These are phyloP conservation scores for Caradrina clavipalpis DNA, from an alignment of 2,888 invertebrate species.

Conservation along the genomic window DNA sequence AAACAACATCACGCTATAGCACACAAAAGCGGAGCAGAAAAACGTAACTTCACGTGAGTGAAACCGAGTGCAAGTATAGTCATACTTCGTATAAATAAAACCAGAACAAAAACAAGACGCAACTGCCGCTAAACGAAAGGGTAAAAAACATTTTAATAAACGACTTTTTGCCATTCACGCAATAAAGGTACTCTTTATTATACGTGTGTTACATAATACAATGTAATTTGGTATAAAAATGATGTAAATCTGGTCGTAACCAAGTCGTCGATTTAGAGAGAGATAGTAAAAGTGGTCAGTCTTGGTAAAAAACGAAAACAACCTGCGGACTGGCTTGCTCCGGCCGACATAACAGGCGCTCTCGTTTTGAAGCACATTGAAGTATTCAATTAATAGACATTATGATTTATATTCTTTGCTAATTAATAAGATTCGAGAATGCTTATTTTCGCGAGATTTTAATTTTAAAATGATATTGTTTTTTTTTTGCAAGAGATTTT, in stretches of 20 bases:
- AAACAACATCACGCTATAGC: too few relatives aligned
- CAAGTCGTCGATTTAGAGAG: conserved; percentile 67
- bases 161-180: conserved; percentile 51
- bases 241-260: conserved; percentile 71
- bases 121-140: conserved; percentile 36
- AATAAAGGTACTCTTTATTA: conserved; percentile 57
- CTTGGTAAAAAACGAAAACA: conserved; percentile 68
- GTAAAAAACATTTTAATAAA: conserved; percentile 31
- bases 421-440: conserved; percentile 20
- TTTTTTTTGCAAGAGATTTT: background rate
- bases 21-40: too few relatives aligned
- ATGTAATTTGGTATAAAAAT: conserved; percentile 69
- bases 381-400: conserved; percentile 37
- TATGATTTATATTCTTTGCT: conserved; percentile 13
- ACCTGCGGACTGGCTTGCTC: conserved; percentile 54
- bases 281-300: conserved; percentile 84
- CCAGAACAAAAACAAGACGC: conserved; percentile 8
- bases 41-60: too few relatives aligned
- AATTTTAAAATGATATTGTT: background rate
- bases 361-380: conserved; percentile 41
- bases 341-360: conserved; percentile 67
- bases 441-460: conserved; percentile 7
- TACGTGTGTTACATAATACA: conserved; percentile 66
- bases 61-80: background rate
- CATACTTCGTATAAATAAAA: background rate